These are phyloP conservation scores for Pardosa pseudoannulata DNA, from an alignment of 2,888 invertebrate genomes.

Conservation along the genomic window DNA sequence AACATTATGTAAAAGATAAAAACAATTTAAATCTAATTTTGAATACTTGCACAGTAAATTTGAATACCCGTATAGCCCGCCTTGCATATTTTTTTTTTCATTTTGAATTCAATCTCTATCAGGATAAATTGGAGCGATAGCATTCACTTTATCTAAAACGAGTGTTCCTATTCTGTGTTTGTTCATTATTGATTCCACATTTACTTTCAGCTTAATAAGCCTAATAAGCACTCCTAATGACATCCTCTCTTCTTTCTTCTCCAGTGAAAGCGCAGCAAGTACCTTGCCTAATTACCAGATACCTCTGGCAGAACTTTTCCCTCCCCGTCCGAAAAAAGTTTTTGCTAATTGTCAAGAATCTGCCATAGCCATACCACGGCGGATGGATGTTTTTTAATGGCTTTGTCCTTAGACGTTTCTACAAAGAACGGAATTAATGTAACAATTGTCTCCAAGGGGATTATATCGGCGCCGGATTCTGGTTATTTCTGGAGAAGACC, in stretches of 20 bases:
- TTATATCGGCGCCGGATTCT: not conserved
- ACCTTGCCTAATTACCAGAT: conserved; percentile 12
- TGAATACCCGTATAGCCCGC: too few relatives aligned
- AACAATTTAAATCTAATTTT: too few relatives aligned
- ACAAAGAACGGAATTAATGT: not conserved
- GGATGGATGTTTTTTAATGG: not conserved
- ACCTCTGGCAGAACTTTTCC: not conserved
- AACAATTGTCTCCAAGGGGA: not conserved
- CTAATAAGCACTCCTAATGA: conserved; percentile 42
- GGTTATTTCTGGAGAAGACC: too few relatives aligned
- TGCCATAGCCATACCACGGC: not conserved
- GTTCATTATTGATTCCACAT: conserved; percentile 44
- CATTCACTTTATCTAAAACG: not conserved
- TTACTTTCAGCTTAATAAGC: conserved; percentile 17
- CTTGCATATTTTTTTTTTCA: too few relatives aligned
- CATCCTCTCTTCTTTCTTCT: not conserved
- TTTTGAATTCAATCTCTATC: not conserved
- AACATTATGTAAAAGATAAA: too few relatives aligned
- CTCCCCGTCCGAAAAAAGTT: not conserved
- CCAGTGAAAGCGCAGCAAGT: not conserved
- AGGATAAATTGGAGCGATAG: not conserved
- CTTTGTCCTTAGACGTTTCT: not conserved
- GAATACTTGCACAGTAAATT: too few relatives aligned
- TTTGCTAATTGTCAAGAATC: not conserved
- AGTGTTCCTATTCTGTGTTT: not conserved